Conservation (phyloP, 1,140 invertebrate species). For the Drosophila hydei region DNA sequence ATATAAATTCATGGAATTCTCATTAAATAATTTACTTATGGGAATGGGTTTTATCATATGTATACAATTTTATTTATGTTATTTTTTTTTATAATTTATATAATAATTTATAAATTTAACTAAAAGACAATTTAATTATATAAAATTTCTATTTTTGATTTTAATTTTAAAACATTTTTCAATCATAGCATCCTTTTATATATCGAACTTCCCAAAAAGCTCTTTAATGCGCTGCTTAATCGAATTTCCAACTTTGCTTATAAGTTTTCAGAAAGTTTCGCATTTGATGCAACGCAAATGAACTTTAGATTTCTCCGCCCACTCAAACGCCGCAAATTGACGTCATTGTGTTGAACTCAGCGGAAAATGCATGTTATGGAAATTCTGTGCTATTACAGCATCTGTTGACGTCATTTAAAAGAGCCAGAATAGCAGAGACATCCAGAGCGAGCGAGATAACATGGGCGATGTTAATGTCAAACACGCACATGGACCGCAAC, state of each 20-base stretch:
- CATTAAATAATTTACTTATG: background rate
- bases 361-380: constrained; percentile 22
- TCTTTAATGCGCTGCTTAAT: no score
- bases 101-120: no score
- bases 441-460: constrained; percentile 8
- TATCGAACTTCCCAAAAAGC: no score
- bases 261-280: no score
- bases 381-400: constrained; percentile 1
- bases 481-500: constrained; percentile 29
- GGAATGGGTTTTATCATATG: background rate
- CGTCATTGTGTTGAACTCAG: constrained; percentile 60
- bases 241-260: no score
- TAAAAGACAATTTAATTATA: no score
- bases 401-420: constrained; percentile 57
- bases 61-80: background rate
- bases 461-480: constrained; percentile 34
- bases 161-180: no score
- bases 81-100: constrained; percentile 11
- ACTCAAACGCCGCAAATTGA: constrained; percentile 28
- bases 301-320: background rate
- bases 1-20: background rate
- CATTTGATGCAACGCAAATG: background rate
- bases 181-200: no score
- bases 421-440: background rate
- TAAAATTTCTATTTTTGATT: no score